Evolutionary conservation across 2,113 vertebrate species (phyloP).

Genomic region (Nothobranchius furzeri): DNA sequence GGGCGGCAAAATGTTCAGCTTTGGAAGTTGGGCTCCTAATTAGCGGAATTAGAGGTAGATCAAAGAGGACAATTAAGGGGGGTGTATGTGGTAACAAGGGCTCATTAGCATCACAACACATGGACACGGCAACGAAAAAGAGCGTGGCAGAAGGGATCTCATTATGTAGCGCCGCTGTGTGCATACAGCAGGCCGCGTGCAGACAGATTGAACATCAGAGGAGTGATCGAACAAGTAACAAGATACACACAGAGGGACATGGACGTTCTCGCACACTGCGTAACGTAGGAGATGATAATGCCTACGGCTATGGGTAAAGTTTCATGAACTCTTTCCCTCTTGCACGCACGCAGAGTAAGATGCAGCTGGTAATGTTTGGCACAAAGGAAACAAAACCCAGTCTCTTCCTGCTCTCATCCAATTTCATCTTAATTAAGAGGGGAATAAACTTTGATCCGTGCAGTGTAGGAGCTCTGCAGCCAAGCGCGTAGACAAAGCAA

Average conservation of each 20-base stretch:
- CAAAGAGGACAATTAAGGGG: conserved; percentile 81
- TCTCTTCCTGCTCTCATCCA: conserved; percentile 63
- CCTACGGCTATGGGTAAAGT: conserved; percentile 20
- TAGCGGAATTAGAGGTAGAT: conserved; percentile 80
- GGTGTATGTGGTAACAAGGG: conserved; percentile 65
- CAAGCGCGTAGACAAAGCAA: conserved; percentile 47
- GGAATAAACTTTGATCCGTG: conserved; percentile 74
- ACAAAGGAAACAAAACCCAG: conserved; percentile 65
- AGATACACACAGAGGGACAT: not conserved
- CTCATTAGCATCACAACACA: conserved; percentile 83
- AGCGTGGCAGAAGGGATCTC: conserved; percentile 61
- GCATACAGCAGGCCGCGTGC: conserved; percentile 46
- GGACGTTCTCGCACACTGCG: conserved; percentile 8
- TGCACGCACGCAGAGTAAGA: conserved; percentile 10
- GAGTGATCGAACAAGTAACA: conserved; percentile 20
- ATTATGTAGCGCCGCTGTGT: conserved; percentile 60
- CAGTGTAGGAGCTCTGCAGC: conserved; percentile 37
- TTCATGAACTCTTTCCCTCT: conserved; percentile 24
- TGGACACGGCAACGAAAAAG: conserved; percentile 60
- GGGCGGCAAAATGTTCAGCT: conserved; percentile 74
- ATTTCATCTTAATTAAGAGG: conserved; percentile 74
- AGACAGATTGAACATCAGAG: conserved; percentile 56
- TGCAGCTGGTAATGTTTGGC: conserved; percentile 52
- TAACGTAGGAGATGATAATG: conserved; percentile 6
- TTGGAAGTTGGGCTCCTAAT: conserved; percentile 78